Conservation (phyloP, 1,140 invertebrate species). For the Nephila pilipes region DNA sequence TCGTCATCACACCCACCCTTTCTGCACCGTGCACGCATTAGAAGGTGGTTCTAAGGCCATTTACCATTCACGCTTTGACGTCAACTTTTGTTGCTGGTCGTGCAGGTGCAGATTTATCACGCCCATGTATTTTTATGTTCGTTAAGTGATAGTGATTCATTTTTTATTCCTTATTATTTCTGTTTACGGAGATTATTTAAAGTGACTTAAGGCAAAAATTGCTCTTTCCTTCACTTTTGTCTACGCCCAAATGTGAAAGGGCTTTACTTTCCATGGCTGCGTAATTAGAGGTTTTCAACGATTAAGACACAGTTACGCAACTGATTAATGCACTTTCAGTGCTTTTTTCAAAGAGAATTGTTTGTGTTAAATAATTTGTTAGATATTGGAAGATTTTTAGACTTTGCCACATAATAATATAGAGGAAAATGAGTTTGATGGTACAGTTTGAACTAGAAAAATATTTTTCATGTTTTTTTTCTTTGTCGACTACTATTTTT, state of each 20-base stretch:
- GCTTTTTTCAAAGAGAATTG: background rate
- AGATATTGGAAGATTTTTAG: slow-evolving; percentile 13
- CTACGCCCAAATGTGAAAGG: slow-evolving; percentile 54
- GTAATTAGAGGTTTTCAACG: slow-evolving; percentile 62
- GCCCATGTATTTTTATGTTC: slow-evolving; percentile 46
- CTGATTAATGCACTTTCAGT: slow-evolving; percentile 34
- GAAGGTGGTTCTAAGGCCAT: slow-evolving; percentile 54
- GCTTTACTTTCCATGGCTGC: slow-evolving; percentile 23
- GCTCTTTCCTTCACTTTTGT: slow-evolving; percentile 21
- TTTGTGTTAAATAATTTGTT: slow-evolving; percentile 13
- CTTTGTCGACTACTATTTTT: background rate
- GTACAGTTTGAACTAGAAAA: background rate
- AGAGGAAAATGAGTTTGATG: background rate
- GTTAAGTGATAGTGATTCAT: slow-evolving; percentile 58
- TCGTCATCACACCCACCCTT: slow-evolving; percentile 41
- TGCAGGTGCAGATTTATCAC: slow-evolving; percentile 69
- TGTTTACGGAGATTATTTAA: slow-evolving; percentile 74
- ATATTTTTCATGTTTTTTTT: no score
- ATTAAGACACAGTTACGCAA: slow-evolving; percentile 33
- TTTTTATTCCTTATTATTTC: slow-evolving; percentile 72
- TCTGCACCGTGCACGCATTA: slow-evolving; percentile 23
- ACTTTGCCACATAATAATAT: slow-evolving; percentile 2
- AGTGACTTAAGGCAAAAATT: slow-evolving; percentile 50
- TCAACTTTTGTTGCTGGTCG: slow-evolving; percentile 60
- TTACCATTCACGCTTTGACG: slow-evolving; percentile 67